phyloP scores from a whole-genome alignment of 2,888 invertebrate genomes.

The Uropetala carovei region DNA sequence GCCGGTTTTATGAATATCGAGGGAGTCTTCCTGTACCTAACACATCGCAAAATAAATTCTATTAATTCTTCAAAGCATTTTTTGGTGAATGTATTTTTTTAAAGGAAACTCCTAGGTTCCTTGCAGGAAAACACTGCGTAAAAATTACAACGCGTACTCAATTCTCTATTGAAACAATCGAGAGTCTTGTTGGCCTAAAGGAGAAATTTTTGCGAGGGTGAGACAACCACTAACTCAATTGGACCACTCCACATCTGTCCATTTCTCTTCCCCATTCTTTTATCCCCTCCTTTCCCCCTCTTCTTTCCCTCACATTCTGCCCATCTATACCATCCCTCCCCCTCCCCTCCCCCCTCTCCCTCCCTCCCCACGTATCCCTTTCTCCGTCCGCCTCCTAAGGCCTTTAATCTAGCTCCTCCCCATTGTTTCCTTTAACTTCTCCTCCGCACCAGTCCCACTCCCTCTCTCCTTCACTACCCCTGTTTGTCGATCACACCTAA shows the following conservation, averaged over 20 bases:
- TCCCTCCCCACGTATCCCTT: not conserved
- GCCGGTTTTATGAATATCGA: not conserved
- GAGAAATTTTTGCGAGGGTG: not conserved
- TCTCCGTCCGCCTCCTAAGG: conserved; percentile 14
- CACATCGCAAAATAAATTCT: too few species aligned
- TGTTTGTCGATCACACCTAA: conserved; percentile 60
- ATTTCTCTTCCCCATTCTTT: not conserved
- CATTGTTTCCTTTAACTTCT: conserved; percentile 47
- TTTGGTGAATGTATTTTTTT: too few species aligned
- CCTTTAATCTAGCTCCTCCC: conserved; percentile 57
- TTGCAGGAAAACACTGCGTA: too few species aligned
- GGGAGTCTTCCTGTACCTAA: too few species aligned
- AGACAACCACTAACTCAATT: conserved; percentile 57
- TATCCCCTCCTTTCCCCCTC: not conserved
- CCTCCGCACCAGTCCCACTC: not conserved
- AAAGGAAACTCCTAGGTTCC: too few species aligned
- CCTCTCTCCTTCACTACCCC: not conserved
- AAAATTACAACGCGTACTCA: too few species aligned
- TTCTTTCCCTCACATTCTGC: too few species aligned
- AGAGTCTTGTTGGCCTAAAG: not conserved
- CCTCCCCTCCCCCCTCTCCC: not conserved
- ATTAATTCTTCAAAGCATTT: too few species aligned
- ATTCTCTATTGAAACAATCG: not conserved
- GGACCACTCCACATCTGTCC: conserved; percentile 20
- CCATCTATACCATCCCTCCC: too few species aligned